Base-by-base conservation (phyloP, 2,797 vertebrate species). In the Cyclopterus lumpus region DNA sequence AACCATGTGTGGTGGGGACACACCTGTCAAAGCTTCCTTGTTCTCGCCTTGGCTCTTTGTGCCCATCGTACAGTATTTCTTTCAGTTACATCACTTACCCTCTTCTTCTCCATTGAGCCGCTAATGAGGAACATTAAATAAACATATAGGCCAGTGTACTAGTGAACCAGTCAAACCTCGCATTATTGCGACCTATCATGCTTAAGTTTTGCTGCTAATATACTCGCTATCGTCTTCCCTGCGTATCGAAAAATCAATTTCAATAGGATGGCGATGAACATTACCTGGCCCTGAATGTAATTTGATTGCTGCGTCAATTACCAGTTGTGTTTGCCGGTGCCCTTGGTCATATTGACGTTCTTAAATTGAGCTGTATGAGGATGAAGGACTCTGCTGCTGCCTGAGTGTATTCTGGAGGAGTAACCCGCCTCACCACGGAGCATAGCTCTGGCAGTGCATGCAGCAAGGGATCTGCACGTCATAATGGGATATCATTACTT, bases 401-500 rank as follows among this genome's bases (percentile, higher is more conserved):
- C 67, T 80, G 76, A 86, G 66, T 84, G 84, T 87, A 83, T 89
- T 88, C 79, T 36, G 69, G 71, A 53, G 70, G 79, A 80, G 83
- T 81, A 77, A 61, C 71, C 48, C 7, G 26, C 65, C 79, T 85
- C 30, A 5, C 67, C 58, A 40, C 69, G 54, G 67, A 90, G 79
- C 82, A 79, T 57, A 74, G 82, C 86, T 73, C 85, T 76, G 75
- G 80, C 83, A 88, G 85, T 65, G 74, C 80, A 78, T 91, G 90
- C 88, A 90, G 86, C 89, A 34, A 90, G 93, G 91, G 91, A 93
- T 92, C 89, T 87, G 80, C 87, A 83, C 85, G 88, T 88, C 88
- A 93, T 94, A 93, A 95, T 94, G 87, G 91, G 91, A 90, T 92
- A 93, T 94, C 93, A 94, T 94, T 94, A 93, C 86, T 90, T 88